Conservation (phyloP, 1,140 invertebrate species). For the Bombyx mori region DNA sequence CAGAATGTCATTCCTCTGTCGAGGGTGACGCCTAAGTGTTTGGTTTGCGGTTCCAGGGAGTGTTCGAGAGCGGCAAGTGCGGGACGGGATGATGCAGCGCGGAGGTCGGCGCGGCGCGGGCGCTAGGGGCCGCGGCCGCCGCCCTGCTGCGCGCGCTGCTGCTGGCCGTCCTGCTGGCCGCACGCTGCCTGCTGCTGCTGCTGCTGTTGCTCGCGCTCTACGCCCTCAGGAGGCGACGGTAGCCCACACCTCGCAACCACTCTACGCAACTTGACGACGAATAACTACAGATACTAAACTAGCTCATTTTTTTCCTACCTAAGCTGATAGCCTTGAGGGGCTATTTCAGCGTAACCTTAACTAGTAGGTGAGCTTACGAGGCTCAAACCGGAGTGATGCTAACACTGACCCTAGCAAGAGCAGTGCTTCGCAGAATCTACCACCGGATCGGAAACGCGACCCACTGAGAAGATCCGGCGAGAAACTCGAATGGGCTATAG, state of each 20-base stretch:
- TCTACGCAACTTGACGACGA: neutral
- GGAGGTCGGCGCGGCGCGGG: constrained; percentile 42
- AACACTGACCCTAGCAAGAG: too few relatives aligned
- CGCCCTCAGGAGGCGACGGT: constrained; percentile 22
- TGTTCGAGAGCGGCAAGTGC: constrained; percentile 89
- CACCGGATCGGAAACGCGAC: too few relatives aligned
- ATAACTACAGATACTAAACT: neutral
- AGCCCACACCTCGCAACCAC: constrained; percentile 1
- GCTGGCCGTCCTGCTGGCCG: constrained; percentile 22
- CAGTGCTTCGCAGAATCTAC: too few relatives aligned
- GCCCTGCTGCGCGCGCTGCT: constrained; percentile 27
- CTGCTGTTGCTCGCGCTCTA: constrained; percentile 27
- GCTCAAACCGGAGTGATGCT: too few relatives aligned
- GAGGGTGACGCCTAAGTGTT: too few relatives aligned
- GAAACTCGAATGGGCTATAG: too few relatives aligned
- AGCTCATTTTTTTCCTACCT: too few relatives aligned
- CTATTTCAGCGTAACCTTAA: too few relatives aligned
- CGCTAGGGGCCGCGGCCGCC: constrained; percentile 25
- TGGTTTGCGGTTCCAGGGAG: constrained; percentile 64
- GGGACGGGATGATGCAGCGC: constrained; percentile 76
- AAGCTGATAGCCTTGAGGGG: too few relatives aligned
- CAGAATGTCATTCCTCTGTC: too few relatives aligned
- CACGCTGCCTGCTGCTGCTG: constrained; percentile 21
- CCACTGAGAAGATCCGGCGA: too few relatives aligned
- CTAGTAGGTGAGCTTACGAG: too few relatives aligned